phyloP scores from a whole-genome alignment of 1,140 invertebrate genomes.

The Drosophila ironensis region DNA sequence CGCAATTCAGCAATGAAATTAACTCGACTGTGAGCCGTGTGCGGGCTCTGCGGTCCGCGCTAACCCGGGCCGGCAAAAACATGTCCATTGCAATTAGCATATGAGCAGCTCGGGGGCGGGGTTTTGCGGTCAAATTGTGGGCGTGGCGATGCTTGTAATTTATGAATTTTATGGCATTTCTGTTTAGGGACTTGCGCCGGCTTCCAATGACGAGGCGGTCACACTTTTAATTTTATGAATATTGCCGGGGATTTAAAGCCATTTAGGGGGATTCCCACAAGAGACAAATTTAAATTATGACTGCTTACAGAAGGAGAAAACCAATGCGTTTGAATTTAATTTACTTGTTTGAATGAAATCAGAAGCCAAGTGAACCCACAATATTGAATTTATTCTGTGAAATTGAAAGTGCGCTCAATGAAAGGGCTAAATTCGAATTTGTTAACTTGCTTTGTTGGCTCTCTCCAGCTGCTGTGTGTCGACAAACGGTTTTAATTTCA shows the following conservation, averaged over 20 bases:
- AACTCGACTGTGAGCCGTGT: constrained; percentile 36
- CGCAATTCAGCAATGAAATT: constrained; percentile 76
- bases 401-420: no score
- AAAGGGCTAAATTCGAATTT: background rate
- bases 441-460: background rate
- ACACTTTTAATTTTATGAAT: constrained; percentile 38
- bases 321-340: no score
- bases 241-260: background rate
- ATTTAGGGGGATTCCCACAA: background rate
- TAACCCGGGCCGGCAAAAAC: constrained; percentile 30
- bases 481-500: constrained; percentile 17
- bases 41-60: constrained; percentile 27
- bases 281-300: no score
- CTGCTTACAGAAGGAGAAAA: no score
- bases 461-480: background rate
- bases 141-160: constrained; percentile 29
- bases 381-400: no score
- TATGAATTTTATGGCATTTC: constrained; percentile 44
- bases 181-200: constrained; percentile 33
- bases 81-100: constrained; percentile 67
- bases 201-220: constrained; percentile 19
- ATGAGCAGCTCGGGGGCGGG: constrained; percentile 7
- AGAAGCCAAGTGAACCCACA: no score
- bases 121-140: constrained; percentile 28
- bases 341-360: no score